Conservation (phyloP, 2,888 invertebrate genomes). For the Imbricaverruca yamaguchii region DNA sequence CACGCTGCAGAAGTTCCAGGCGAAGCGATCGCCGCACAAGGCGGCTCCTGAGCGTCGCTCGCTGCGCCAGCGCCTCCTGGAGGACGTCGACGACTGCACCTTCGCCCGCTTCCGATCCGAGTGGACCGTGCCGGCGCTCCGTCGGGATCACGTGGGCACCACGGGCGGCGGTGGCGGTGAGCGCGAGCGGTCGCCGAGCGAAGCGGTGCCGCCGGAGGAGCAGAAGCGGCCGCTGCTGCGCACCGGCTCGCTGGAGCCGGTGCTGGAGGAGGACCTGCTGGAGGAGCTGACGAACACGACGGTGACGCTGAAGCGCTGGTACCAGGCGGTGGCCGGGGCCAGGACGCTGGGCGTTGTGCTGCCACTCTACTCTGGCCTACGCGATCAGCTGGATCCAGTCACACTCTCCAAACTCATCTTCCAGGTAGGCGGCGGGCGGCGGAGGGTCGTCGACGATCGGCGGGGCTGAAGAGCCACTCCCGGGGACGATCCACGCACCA, state of each 20-base stretch:
- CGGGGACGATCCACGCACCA: too few relatives aligned
- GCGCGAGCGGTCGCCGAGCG: too few relatives aligned
- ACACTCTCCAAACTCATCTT: not conserved
- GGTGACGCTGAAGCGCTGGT: constrained; percentile 30
- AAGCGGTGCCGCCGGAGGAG: too few relatives aligned
- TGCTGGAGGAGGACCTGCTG: constrained; percentile 1
- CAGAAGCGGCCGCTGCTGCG: not conserved
- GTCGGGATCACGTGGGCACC: not conserved
- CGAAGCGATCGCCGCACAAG: not conserved
- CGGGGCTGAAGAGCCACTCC: too few relatives aligned
- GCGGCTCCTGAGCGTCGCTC: not conserved
- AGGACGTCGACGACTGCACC: not conserved
- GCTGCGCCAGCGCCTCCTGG: not conserved
- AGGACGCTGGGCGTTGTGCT: constrained; percentile 31
- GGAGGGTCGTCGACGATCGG: too few relatives aligned
- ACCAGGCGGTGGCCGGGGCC: constrained; percentile 29
- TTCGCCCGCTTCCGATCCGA: not conserved
- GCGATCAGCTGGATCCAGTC: not conserved
- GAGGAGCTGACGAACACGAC: constrained; percentile 26
- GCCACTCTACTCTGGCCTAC: constrained; percentile 27
- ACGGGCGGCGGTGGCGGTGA: too few relatives aligned
- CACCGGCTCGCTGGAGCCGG: not conserved
- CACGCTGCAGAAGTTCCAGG: constrained; percentile 1
- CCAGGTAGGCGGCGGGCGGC: constrained; percentile 7
- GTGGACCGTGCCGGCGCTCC: not conserved